Evolutionary conservation across 2,113 vertebrate genomes (phyloP).

Genomic region (Cyprinus carpio): DNA sequence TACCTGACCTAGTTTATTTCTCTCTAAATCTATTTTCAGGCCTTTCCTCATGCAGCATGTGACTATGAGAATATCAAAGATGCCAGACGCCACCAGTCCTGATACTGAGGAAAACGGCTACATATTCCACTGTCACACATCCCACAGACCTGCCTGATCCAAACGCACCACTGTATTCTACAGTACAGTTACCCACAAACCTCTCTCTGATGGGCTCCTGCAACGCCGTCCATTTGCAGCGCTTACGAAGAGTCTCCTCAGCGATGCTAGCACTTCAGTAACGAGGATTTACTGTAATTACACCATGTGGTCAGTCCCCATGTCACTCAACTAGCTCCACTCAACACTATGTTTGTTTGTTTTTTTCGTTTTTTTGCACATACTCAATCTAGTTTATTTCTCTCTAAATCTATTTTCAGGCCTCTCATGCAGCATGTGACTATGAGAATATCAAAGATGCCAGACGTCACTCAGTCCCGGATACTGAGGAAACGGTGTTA

Average conservation of each 20-base stretch:
- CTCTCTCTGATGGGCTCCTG: neutral
- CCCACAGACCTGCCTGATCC: neutral
- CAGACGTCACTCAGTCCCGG: neutral
- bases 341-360: too few relatives aligned
- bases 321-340: too few relatives aligned
- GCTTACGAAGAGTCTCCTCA: neutral
- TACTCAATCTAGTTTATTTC: neutral
- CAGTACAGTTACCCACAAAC: neutral
- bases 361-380: too few relatives aligned
- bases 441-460: slow-evolving; percentile 18
- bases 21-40: neutral
- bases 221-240: neutral
- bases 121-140: neutral
- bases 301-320: too few relatives aligned
- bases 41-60: neutral
- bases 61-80: slow-evolving; percentile 23
- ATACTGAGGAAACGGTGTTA: neutral
- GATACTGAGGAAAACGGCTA: neutral
- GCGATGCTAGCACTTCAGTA: neutral
- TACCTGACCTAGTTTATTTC: too few relatives aligned
- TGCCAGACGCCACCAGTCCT: neutral
- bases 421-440: neutral
- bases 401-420: neutral
- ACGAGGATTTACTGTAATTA: neutral
- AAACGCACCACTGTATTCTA: neutral